phyloP scores from a whole-genome alignment of 2,797 vertebrate species.

The Clarias platycephalus region DNA sequence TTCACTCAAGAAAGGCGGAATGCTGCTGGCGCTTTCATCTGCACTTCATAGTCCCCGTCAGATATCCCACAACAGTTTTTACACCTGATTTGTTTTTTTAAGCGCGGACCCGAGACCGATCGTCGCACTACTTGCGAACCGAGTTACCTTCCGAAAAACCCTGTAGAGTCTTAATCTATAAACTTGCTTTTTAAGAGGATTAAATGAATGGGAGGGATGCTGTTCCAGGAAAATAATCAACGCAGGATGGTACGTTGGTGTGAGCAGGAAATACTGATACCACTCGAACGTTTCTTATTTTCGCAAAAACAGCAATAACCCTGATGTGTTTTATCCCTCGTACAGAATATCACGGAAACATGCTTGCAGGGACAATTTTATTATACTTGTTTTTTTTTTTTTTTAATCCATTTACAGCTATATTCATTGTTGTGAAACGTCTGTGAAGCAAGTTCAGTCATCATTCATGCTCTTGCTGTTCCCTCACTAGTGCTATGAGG shows the following conservation, averaged over 20 bases:
- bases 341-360: background rate
- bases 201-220: background rate
- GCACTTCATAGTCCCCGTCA: constrained; percentile 44
- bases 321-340: background rate
- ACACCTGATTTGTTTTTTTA: constrained; percentile 36
- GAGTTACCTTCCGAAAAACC: background rate
- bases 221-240: background rate
- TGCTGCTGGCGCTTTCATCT: constrained; percentile 37
- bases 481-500: background rate
- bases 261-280: background rate
- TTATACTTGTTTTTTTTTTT: too few relatives aligned
- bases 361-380: background rate
- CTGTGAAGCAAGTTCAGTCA: background rate
- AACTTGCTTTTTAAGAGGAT: background rate
- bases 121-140: background rate
- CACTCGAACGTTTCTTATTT: background rate
- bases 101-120: constrained; percentile 23
- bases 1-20: constrained; percentile 32
- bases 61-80: constrained; percentile 42
- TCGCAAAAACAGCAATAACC: background rate
- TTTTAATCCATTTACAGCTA: background rate
- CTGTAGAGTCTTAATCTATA: background rate
- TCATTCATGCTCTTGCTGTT: background rate
- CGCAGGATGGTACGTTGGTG: background rate
- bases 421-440: background rate